Base-by-base conservation (phyloP, 1,140 invertebrate genomes). In the Sycophaga agraensis region DNA sequence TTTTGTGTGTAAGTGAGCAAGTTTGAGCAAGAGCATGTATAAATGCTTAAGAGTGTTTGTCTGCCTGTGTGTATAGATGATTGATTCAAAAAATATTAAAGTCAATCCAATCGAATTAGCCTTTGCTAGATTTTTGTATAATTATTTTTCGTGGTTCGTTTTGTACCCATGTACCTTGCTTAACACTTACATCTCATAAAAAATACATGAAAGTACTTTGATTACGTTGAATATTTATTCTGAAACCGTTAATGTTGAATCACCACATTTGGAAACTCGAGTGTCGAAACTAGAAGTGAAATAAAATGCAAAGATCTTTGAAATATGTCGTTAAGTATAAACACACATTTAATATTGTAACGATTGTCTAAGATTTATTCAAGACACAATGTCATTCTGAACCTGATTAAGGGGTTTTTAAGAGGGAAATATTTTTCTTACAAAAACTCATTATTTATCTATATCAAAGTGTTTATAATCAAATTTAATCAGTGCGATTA, bases 351-450 rank as follows among this genome's bases (percentile, higher is more conserved):
- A 73, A 77, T 72, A 73, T 71, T 70, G 45, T 66, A 66, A 66
- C 59, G 57, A 68, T 70, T 63, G 68, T 73, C 68, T 73, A 75
- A 74, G 70, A 74, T 78, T 70, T 68, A 70, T 73, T 75, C 72
- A 72, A 72, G 66, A 71, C 61, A 70, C 65, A 69, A 67, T 73
- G 68, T 64, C 63, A 72, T 72, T 74, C 71, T 73, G 68, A 64
- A 73, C 67, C 73, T 75, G 71, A 76, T 73, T 68, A 71, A 74
- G 70, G 72, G 68, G 65, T 73, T 74, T 73, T 69, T 59, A 66
- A 63, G 69, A 68, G 69, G 69, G 71, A 68, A 69, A 64, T 53
- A 24, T 39, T 39, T 31, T 53, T 39, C n/a, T 9, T 22, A n/a
- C 39, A 26, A 53, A 39, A 40, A 12, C 24, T 39, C 22, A 51